Percentiles rank a stretch among this genome's conserved stretches.
phyloP scores from a whole-genome alignment of 2,113 vertebrate species.

The Neotragus pygmaeus region DNA sequence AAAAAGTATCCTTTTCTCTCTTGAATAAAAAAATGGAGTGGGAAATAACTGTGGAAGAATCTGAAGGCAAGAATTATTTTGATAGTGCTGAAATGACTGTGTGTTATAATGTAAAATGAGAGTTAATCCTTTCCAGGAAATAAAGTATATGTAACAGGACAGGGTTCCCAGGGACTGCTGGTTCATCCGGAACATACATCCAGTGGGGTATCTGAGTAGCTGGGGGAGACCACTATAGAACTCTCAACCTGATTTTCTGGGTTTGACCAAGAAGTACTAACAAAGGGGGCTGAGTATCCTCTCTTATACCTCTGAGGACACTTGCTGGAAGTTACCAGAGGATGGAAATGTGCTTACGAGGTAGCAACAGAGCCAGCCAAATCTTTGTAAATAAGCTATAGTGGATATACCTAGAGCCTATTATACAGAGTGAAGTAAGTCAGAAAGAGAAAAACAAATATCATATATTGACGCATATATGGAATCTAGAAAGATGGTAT shows the following conservation, averaged over 20 bases:
- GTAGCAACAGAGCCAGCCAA: background rate
- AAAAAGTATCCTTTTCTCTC: background rate
- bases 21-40: background rate
- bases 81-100: background rate
- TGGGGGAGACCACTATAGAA: background rate
- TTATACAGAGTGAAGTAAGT: background rate
- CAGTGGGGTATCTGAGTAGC: background rate
- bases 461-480: background rate
- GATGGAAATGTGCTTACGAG: background rate
- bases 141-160: background rate
- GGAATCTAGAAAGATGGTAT: background rate
- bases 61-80: slow-evolving; percentile 19
- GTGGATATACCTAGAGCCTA: background rate
- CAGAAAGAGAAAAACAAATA: background rate
- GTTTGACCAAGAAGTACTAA: background rate
- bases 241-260: background rate
- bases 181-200: background rate
- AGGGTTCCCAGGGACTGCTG: background rate
- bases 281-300: background rate
- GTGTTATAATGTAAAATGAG: background rate
- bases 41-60: slow-evolving; percentile 33
- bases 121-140: background rate
- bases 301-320: background rate
- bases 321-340: background rate
- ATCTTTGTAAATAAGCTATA: background rate